A percentile compares a stretch with the other conserved stretches of the same genome.
phyloP scores from a whole-genome alignment of 2,888 invertebrate genomes.

The Stenichneumon culpator region DNA sequence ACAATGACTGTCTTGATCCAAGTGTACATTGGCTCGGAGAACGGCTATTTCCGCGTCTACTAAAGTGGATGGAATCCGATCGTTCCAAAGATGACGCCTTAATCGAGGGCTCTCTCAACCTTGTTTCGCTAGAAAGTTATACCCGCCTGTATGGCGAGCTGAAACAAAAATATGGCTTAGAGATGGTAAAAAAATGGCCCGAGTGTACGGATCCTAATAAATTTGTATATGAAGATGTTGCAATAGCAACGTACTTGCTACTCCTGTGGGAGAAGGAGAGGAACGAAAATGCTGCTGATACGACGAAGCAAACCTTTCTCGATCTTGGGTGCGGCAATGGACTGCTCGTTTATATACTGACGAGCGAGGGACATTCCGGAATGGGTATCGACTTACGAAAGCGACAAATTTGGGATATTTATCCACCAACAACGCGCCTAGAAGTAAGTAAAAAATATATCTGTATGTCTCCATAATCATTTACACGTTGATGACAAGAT shows the following conservation, averaged over 20 bases:
- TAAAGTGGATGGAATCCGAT: slow-evolving; percentile 88
- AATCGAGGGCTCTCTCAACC: slow-evolving; percentile 87
- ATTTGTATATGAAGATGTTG: slow-evolving; percentile 98
- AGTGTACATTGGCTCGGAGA: slow-evolving; percentile 86
- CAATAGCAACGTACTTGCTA: slow-evolving; percentile 95
- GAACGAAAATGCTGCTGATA: slow-evolving; percentile 80
- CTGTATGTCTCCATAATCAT: neutral
- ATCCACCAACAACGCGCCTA: slow-evolving; percentile 88
- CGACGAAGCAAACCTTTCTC: slow-evolving; percentile 89
- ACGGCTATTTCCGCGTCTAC: slow-evolving; percentile 87
- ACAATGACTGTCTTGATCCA: slow-evolving; percentile 60
- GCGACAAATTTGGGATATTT: slow-evolving; percentile 95
- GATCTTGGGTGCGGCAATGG: slow-evolving; percentile 99
- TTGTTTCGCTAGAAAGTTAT: slow-evolving; percentile 90
- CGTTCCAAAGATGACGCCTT: slow-evolving; percentile 73
- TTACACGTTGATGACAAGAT: neutral
- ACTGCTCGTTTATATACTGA: slow-evolving; percentile 94
- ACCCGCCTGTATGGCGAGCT: slow-evolving; percentile 90
- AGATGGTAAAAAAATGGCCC: slow-evolving; percentile 94
- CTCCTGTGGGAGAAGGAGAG: slow-evolving; percentile 91
- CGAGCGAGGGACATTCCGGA: slow-evolving; percentile 93
- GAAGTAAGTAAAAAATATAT: slow-evolving; percentile 86
- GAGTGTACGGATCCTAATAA: slow-evolving; percentile 97
- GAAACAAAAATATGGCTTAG: slow-evolving; percentile 92
- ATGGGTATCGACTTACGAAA: slow-evolving; percentile 94